These are phyloP conservation scores for Papilio aristodemus DNA, from an alignment of 1,140 invertebrate species.

Conservation along the genomic window DNA sequence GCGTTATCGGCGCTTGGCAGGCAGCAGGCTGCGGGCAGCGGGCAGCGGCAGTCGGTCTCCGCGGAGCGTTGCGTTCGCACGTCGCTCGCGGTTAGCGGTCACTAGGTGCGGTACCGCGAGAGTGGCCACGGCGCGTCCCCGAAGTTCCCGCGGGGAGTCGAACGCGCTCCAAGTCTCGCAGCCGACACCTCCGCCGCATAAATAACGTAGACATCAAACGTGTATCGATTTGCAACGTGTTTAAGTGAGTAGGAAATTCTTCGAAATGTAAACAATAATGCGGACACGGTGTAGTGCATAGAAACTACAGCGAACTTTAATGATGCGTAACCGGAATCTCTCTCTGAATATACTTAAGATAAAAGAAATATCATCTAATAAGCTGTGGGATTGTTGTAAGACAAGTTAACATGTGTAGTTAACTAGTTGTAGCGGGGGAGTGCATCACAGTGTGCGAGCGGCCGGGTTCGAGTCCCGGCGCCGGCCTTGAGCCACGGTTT, in stretches of 20 bases:
- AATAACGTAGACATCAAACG: not conserved
- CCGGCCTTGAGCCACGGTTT: too few relatives aligned
- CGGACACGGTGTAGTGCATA: too few relatives aligned
- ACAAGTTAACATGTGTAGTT: too few relatives aligned
- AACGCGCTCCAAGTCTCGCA: conserved; percentile 39
- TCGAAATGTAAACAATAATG: not conserved
- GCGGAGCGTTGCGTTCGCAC: not conserved
- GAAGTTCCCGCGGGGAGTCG: conserved; percentile 50
- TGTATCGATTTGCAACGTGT: not conserved
- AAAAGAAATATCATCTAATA: too few relatives aligned
- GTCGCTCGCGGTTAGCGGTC: not conserved
- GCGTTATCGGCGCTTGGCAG: conserved; percentile 10
- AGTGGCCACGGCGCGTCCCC: conserved; percentile 39
- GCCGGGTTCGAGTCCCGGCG: too few relatives aligned
- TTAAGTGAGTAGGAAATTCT: not conserved
- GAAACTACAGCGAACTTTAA: too few relatives aligned
- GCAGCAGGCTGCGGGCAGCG: conserved; percentile 16
- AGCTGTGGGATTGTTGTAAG: too few relatives aligned
- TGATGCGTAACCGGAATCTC: too few relatives aligned
- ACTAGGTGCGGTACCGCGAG: conserved; percentile 6
- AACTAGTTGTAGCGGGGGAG: too few relatives aligned
- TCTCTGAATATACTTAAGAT: too few relatives aligned
- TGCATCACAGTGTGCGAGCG: too few relatives aligned
- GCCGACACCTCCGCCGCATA: conserved; percentile 3
- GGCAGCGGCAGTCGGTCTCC: conserved; percentile 16